Percentiles rank a stretch among this genome's conserved stretches.
phyloP scores from a whole-genome alignment of 2,797 vertebrate species.

The Lateolabrax maculatus region DNA sequence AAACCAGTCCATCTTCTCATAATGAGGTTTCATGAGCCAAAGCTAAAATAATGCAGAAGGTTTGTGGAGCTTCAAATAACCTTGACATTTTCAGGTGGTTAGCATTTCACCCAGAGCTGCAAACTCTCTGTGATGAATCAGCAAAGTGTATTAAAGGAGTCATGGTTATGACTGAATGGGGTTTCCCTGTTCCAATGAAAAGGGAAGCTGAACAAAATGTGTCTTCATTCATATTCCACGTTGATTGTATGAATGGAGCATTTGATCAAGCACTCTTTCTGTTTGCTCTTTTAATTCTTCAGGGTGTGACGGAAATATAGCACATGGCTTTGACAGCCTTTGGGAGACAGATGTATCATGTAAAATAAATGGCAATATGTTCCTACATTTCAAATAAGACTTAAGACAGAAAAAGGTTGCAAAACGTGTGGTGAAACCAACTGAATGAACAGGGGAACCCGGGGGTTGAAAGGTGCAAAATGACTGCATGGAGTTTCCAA shows the following conservation, averaged over 20 bases:
- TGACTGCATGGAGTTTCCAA: constrained; percentile 61
- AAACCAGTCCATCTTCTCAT: neutral
- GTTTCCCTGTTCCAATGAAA: constrained; percentile 39
- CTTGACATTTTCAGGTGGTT: constrained; percentile 23
- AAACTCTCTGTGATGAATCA: constrained; percentile 21
- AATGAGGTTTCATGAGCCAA: neutral
- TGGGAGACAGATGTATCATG: neutral
- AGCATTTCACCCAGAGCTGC: neutral
- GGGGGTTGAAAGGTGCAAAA: neutral
- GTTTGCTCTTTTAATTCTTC: neutral
- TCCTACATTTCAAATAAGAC: neutral
- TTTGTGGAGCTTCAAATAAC: constrained; percentile 29
- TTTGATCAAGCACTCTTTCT: neutral
- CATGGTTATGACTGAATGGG: constrained; percentile 17
- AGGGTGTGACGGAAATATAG: neutral
- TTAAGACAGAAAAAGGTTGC: neutral
- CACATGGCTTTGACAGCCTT: neutral
- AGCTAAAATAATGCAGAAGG: neutral
- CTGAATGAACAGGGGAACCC: neutral
- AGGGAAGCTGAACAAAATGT: constrained; percentile 23
- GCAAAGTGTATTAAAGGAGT: neutral
- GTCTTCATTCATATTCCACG: constrained; percentile 10
- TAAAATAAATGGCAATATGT: neutral
- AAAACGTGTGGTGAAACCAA: constrained; percentile 31
- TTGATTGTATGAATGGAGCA: neutral